phyloP scores from a whole-genome alignment of 2,888 invertebrate species.

The Agriopis leucophaearia region DNA sequence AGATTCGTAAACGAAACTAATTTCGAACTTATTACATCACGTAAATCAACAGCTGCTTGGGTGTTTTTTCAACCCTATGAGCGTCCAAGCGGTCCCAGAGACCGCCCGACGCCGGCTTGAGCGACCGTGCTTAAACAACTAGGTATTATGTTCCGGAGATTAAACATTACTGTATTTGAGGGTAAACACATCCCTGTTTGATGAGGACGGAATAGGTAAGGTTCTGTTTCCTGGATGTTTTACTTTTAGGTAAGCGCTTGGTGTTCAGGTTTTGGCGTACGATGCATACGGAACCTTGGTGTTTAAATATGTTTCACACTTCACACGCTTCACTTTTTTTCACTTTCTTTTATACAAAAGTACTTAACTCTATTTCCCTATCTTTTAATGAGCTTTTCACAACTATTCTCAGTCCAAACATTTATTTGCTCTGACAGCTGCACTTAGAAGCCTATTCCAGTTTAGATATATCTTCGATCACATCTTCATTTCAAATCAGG shows the following conservation, averaged over 20 bases:
- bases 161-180: slow-evolving; percentile 18
- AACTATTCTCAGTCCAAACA: too few relatives aligned
- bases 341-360: too few relatives aligned
- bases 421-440: too few relatives aligned
- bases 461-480: too few relatives aligned
- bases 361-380: too few relatives aligned
- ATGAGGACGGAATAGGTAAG: slow-evolving; percentile 14
- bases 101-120: neutral
- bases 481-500: too few relatives aligned
- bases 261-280: neutral
- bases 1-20: too few relatives aligned
- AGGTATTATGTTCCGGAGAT: slow-evolving; percentile 16
- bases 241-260: neutral
- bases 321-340: too few relatives aligned
- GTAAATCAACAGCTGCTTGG: too few relatives aligned
- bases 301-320: too few relatives aligned
- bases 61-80: neutral
- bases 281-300: neutral
- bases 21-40: neutral
- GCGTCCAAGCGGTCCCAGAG: neutral
- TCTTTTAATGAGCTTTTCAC: too few relatives aligned
- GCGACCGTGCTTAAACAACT: slow-evolving; percentile 8
- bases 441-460: too few relatives aligned
- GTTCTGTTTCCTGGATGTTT: slow-evolving; percentile 3
- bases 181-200: slow-evolving; percentile 12